phyloP scores from a whole-genome alignment of 2,797 vertebrate species.

The Clamator glandarius region DNA sequence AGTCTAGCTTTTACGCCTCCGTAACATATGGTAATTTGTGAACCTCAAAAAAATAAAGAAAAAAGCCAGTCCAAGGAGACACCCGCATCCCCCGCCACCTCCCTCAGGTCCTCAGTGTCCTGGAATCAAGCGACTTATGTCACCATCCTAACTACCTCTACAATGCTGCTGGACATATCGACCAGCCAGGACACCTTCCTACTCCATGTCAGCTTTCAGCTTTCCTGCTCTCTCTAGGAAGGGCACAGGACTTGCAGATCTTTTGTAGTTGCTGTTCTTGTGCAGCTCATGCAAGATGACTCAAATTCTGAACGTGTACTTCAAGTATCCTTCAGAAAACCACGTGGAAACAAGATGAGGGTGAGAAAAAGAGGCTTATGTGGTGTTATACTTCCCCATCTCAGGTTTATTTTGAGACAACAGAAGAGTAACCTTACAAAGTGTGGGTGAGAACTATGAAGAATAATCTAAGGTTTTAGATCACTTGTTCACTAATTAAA shows the following conservation, averaged over 20 bases:
- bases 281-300: background rate
- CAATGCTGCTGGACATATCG: background rate
- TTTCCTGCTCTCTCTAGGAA: background rate
- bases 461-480: background rate
- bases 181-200: background rate
- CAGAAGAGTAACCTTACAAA: background rate
- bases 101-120: background rate
- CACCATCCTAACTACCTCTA: background rate
- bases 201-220: background rate
- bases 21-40: background rate
- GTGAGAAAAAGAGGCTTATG: background rate
- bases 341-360: accelerated
- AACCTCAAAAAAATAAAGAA: background rate
- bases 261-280: background rate
- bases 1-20: background rate
- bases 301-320: background rate
- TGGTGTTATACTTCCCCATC: background rate
- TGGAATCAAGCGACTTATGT: background rate
- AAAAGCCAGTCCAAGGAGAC: background rate
- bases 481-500: background rate
- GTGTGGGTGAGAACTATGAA: background rate
- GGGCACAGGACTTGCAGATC: background rate
- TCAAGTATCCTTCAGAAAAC: background rate
- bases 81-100: background rate
- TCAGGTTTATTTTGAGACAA: background rate